Evolutionary conservation across 2,113 vertebrate genomes (phyloP).

Genomic region (Cyanocitta stelleri): DNA sequence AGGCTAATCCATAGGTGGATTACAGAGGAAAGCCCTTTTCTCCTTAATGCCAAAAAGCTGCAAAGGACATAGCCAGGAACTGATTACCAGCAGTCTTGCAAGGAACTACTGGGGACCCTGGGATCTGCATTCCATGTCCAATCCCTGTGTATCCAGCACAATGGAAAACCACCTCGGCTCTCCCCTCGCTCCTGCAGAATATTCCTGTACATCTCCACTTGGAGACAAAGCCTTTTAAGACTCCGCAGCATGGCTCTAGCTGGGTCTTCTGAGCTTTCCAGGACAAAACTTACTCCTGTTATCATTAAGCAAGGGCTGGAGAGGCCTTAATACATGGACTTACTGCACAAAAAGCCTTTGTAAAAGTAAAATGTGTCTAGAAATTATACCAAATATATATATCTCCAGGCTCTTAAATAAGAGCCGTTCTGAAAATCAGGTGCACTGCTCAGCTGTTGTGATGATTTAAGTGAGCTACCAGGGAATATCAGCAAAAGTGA

Average conservation of each 20-base stretch:
- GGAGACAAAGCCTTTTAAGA: background rate
- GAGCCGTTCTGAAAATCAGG: background rate
- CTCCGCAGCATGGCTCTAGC: background rate
- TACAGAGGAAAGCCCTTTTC: background rate
- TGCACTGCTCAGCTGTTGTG: background rate
- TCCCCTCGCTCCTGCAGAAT: background rate
- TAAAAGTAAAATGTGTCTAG: background rate
- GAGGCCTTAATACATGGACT: background rate
- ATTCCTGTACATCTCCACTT: background rate
- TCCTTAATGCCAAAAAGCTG: background rate
- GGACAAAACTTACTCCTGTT: background rate
- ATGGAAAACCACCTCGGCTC: background rate
- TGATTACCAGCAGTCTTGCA: background rate
- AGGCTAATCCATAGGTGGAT: background rate
- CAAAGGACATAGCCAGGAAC: background rate
- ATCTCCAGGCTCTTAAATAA: background rate
- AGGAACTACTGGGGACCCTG: background rate
- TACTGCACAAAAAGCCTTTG: background rate
- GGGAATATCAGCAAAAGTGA: conserved; percentile 10
- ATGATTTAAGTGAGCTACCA: conserved; percentile 24
- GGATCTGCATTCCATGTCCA: background rate
- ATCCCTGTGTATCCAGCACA: background rate
- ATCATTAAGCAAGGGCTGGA: background rate
- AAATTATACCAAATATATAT: background rate
- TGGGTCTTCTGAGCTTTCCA: background rate